Evolutionary conservation across 2,888 invertebrate genomes (phyloP).

Genomic region (Hypomecis atomaria): DNA sequence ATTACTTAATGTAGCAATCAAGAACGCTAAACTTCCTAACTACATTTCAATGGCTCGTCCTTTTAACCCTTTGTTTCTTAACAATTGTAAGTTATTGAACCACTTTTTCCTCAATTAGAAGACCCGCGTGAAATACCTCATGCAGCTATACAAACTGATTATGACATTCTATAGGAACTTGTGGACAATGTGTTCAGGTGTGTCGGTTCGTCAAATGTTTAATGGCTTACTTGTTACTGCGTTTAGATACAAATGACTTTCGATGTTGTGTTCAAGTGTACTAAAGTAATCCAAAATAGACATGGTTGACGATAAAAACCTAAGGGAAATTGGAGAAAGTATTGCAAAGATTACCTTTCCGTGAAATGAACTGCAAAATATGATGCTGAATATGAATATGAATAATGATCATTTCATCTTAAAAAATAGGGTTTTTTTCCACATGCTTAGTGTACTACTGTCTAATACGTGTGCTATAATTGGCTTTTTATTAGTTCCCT

Average conservation of each 20-base stretch:
- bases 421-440: too few relatives aligned
- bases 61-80: slow-evolving; percentile 38
- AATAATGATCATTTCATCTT: too few relatives aligned
- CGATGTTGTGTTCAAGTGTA: too few relatives aligned
- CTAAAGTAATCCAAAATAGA: too few relatives aligned
- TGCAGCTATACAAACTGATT: slow-evolving; percentile 40
- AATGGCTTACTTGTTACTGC: slow-evolving; percentile 3
- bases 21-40: slow-evolving; percentile 34
- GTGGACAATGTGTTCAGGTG: slow-evolving; percentile 35
- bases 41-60: slow-evolving; percentile 10
- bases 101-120: slow-evolving; percentile 42
- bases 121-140: slow-evolving; percentile 41
- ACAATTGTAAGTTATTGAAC: slow-evolving; percentile 42
- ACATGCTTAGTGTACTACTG: too few relatives aligned
- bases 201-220: slow-evolving; percentile 10
- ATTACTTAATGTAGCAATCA: slow-evolving; percentile 8
- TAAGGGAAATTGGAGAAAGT: too few relatives aligned
- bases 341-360: too few relatives aligned
- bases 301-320: too few relatives aligned
- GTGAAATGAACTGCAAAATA: too few relatives aligned
- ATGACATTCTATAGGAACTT: slow-evolving; percentile 33
- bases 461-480: too few relatives aligned
- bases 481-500: too few relatives aligned
- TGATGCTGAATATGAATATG: too few relatives aligned
- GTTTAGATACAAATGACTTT: neutral